Evolutionary conservation across 2,113 vertebrate species (phyloP).

Genomic region (Butorides virescens): DNA sequence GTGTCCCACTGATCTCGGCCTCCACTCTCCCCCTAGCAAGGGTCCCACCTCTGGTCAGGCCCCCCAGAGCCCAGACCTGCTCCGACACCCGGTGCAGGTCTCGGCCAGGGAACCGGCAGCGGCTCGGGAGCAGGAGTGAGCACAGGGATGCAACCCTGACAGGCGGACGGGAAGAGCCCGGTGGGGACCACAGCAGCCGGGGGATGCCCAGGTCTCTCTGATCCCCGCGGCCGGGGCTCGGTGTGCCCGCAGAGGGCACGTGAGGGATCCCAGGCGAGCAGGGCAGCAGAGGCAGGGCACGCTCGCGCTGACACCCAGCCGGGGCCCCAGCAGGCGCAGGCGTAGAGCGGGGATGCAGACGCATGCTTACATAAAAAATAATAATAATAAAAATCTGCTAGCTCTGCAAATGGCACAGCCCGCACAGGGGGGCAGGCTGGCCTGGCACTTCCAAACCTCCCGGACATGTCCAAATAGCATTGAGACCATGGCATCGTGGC

Average conservation of each 20-base stretch:
- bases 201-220: not conserved
- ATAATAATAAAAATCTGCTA: not conserved
- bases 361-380: not conserved
- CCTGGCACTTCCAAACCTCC: not conserved
- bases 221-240: accelerated
- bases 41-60: not conserved
- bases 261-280: not conserved
- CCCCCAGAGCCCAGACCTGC: not conserved
- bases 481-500: accelerated
- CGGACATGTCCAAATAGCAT: not conserved
- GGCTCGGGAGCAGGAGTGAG: not conserved
- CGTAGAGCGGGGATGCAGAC: accelerated
- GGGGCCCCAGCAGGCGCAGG: not conserved
- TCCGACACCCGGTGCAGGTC: not conserved
- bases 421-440: accelerated
- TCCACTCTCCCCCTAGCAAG: not conserved
- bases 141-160: not conserved
- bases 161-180: accelerated
- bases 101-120: not conserved
- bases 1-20: not conserved
- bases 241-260: accelerated
- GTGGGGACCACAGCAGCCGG: accelerated
- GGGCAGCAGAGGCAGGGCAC: not conserved
- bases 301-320: accelerated
- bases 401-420: not conserved